These are phyloP conservation scores for Larimichthys crocea DNA, from an alignment of 2,113 vertebrate species.

Conservation along the genomic window DNA sequence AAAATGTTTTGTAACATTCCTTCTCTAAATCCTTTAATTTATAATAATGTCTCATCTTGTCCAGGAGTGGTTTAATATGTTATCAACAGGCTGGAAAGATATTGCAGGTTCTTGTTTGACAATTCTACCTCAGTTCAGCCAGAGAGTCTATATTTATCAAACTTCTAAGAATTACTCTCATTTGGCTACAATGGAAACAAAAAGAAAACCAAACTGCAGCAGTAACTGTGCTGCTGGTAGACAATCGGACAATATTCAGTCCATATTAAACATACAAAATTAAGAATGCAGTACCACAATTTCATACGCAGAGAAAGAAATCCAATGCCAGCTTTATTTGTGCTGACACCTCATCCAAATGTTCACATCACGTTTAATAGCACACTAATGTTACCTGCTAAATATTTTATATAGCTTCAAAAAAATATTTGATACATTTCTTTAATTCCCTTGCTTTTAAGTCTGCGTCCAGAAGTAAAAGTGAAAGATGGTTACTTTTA, in stretches of 20 bases:
- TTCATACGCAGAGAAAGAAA: neutral
- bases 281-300: neutral
- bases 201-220: neutral
- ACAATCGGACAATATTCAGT: too few species aligned
- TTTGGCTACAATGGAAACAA: neutral
- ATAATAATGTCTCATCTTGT: neutral
- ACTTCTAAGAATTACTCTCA: neutral
- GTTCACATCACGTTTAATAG: too few species aligned
- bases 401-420: too few species aligned
- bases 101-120: neutral
- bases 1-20: neutral
- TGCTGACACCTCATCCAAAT: neutral
- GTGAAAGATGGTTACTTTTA: neutral
- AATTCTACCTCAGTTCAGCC: slow-evolving; percentile 36
- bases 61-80: neutral
- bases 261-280: neutral
- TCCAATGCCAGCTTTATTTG: neutral
- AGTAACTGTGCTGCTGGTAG: neutral
- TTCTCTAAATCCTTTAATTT: neutral
- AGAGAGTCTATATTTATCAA: neutral
- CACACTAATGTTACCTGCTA: too few species aligned
- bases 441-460: too few species aligned
- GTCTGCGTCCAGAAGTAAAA: neutral
- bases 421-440: too few species aligned
- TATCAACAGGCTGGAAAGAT: neutral